Base-by-base conservation (phyloP, 1,140 invertebrate genomes). In the Drosophila ambigua region DNA sequence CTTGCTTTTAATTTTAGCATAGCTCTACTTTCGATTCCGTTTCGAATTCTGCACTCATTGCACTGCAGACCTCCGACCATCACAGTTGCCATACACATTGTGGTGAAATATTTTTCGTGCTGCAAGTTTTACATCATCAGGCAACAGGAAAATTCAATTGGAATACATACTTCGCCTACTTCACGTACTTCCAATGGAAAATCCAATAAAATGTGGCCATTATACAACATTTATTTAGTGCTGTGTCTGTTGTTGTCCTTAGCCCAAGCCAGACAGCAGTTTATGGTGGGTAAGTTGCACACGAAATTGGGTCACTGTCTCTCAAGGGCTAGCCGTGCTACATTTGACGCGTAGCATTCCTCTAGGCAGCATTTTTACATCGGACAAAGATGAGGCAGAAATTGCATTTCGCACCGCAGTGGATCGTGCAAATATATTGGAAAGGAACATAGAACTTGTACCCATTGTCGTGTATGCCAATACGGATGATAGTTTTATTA, bases 321-420 rank as follows among this genome's bases (percentile, higher is more conserved):
- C 31, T 41, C 48, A 68, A 61, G 5, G 51, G 51, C 50, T 60
- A 15, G 39, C 51, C 26, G 44, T 24, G 41, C 43, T 5, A 5
- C 28, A 20, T 48, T 58, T 9, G 23, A 20, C 0, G 44, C 20
- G 20, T 24, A 20, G n/a, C 28, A 31, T 39, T 61, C 44, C 50
- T 57, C 43, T 77, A 93, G 93, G 92, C 49, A 92, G 85, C 67
- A 92, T 93, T 53, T 93, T 93, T 60, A 78, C 91, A 67, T 77
- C 81, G 45, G 91, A 92, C 39, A 89, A 92, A 60, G 76, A 80
- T 72, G 92, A 93, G 53, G 79, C 92, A 60, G 92, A 93, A 88
- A 90, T 93, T 16, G 93, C 93, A 49, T 93, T 94, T 82, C 87
- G 79, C 44, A 91, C 92, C 8, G 92, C 93, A 2, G 85, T 93